Percentiles rank a stretch among this genome's conserved stretches.
These are phyloP conservation scores for Lampris megalopsis DNA, from an alignment of 2,113 vertebrate genomes.

Conservation along the genomic window DNA sequence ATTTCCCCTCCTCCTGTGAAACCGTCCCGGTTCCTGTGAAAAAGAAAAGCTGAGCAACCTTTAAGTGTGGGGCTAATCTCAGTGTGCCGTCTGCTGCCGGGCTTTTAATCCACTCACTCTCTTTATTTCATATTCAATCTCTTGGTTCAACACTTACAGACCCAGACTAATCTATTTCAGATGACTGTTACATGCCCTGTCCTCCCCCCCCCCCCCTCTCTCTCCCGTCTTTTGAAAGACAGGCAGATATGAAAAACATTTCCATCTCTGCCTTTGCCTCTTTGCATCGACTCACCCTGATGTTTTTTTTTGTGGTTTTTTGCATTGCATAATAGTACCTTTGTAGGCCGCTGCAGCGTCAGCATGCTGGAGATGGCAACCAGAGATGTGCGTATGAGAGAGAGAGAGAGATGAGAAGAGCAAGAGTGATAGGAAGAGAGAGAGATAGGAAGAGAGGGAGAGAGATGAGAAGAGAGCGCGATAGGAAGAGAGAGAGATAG, in stretches of 20 bases:
- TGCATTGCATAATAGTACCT: slow-evolving; percentile 5
- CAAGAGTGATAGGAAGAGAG: neutral
- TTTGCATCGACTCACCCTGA: too few relatives aligned
- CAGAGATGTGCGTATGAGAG: neutral
- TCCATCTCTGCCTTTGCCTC: neutral
- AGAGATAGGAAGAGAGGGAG: neutral
- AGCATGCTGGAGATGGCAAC: slow-evolving; percentile 17
- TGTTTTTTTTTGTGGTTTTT: neutral
- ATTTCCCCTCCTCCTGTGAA: slow-evolving; percentile 28
- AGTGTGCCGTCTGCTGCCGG: slow-evolving; percentile 54
- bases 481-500: too few relatives aligned
- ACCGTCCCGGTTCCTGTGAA: too few relatives aligned
- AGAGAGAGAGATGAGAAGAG: neutral
- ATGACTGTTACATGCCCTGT: slow-evolving; percentile 41
- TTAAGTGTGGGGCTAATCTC: slow-evolving; percentile 67
- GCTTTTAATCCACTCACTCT: slow-evolving; percentile 70
- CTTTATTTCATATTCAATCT: slow-evolving; percentile 68
- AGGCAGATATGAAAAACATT: too few relatives aligned
- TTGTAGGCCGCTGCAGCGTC: neutral
- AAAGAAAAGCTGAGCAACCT: slow-evolving; percentile 50
- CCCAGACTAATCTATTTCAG: slow-evolving; percentile 55
- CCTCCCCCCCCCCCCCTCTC: neutral
- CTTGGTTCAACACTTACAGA: slow-evolving; percentile 65
- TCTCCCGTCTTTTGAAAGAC: neutral
- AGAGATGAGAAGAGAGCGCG: too few relatives aligned